Evolutionary conservation across 2,888 invertebrate species (phyloP), one percentile per base, ranked within the genome.

Genomic region (Dastarcus helophoroides): DNA sequence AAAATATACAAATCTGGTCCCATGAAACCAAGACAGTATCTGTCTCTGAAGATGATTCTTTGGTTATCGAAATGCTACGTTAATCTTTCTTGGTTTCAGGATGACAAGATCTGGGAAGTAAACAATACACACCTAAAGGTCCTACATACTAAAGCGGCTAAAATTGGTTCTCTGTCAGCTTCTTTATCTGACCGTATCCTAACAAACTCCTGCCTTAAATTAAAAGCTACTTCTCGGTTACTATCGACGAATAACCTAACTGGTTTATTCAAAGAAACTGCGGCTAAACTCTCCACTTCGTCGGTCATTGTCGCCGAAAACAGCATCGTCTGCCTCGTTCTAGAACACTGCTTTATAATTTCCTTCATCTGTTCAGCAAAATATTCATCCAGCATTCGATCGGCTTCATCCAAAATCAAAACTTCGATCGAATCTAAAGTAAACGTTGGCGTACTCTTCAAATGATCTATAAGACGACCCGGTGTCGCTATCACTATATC

Each of bases 251-350:
- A 98, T 33, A 98, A 72, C 56, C 85, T 85, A 14, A 95, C 84
- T 0, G 98, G 97, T 47, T 88, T 86, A 39, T 80, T 76, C 14
- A 98, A 67, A 0, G 95, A 94, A 2, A 98, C 86, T 0, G 90
- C 78, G 0, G 91, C 94, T 32, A 98, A 65, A 60, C 93, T 93
- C 60, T 90, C 82, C 0, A 95, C 95, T 61, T 88, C 79, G 31
- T 95, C 95, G n/a, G 93, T 93, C 95, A 98, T 97, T 8, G 98
- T 98, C 17, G 98, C 98, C 0, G 97, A 97, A 67, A 97, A 97
- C 34, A 98, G 64, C 76, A 98, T 85, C 0, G 94, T 97, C 63
- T 98, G 97, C 6, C 95, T 71, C 9, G 82, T 88, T 33, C 79
- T 73, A 0, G 91, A 76, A 60, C 97, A 97, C 47, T 91, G 82